Evolutionary conservation across 2,113 vertebrate species (phyloP).

Genomic region (Plecturocebus donacophilus): DNA sequence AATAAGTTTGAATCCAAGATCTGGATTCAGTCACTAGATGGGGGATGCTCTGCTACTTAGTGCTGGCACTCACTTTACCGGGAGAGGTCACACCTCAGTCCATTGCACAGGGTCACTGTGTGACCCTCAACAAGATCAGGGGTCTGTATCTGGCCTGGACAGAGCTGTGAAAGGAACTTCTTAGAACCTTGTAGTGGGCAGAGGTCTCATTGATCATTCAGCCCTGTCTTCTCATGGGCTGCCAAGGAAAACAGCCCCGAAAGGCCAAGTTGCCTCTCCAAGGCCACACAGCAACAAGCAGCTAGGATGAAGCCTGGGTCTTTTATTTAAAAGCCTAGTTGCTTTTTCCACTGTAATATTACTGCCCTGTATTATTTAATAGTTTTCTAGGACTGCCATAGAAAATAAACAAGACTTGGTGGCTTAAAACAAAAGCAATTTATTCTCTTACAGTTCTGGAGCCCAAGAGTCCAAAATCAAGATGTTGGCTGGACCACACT

Average conservation of each 20-base stretch:
- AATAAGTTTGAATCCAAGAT: neutral
- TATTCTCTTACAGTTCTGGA: neutral
- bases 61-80: neutral
- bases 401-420: neutral
- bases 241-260: neutral
- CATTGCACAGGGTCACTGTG: neutral
- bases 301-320: neutral
- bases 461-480: neutral
- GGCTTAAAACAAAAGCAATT: neutral
- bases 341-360: neutral
- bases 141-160: neutral
- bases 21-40: neutral
- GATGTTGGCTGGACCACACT: too few relatives aligned
- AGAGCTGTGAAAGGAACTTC: neutral
- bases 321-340: neutral
- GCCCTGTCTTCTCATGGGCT: neutral
- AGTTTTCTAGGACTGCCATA: neutral
- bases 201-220: neutral
- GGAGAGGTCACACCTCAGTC: neutral
- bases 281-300: neutral
- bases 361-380: neutral
- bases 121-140: neutral
- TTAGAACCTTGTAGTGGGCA: neutral
- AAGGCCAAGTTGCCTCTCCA: neutral
- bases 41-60: neutral